Evolutionary conservation across 2,888 invertebrate genomes (phyloP).

Genomic region (Disparrhopalites patrizii): DNA sequence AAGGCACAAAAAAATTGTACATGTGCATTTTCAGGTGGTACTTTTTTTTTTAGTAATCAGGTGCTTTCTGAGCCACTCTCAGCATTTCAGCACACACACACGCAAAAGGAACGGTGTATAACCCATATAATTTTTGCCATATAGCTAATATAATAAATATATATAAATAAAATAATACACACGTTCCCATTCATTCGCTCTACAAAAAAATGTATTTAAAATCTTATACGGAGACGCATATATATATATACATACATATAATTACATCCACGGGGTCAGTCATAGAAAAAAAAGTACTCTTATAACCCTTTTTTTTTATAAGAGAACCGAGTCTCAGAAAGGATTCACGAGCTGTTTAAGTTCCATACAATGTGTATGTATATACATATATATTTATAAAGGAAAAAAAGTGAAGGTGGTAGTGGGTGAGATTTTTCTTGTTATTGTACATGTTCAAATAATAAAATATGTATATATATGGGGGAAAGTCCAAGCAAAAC

Average conservation of each 20-base stretch:
- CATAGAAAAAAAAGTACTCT: too few species aligned
- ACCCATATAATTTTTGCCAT: too few species aligned
- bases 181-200: slow-evolving; percentile 3
- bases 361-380: background rate
- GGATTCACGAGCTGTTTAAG: too few species aligned
- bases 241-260: background rate
- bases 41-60: background rate
- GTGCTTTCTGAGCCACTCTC: background rate
- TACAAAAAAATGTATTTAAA: background rate
- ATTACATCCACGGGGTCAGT: too few species aligned
- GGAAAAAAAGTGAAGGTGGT: background rate
- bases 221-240: background rate
- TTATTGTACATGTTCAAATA: background rate
- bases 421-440: background rate
- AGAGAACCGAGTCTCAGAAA: too few species aligned
- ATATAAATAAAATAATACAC: too few species aligned
- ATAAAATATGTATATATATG: too few species aligned
- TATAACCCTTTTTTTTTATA: too few species aligned
- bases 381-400: background rate
- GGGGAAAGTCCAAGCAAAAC: too few species aligned
- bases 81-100: background rate
- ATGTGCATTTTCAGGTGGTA: background rate
- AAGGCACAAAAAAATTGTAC: too few species aligned
- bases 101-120: too few species aligned
- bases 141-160: too few species aligned